These are phyloP conservation scores for Argyra leucocephala DNA, from an alignment of 2,888 invertebrate species.

Conservation along the genomic window DNA sequence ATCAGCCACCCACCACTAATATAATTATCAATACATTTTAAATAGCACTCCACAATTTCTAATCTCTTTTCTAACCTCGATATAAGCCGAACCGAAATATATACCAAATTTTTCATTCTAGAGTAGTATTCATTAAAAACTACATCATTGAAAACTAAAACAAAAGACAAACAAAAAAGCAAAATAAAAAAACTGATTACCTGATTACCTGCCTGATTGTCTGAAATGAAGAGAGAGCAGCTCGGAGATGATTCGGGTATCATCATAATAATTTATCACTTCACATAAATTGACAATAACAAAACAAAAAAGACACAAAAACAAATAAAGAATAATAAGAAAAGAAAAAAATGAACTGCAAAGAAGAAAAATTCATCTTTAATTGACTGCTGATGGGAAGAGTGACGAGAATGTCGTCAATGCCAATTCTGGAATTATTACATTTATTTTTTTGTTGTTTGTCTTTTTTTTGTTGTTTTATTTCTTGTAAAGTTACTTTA, in stretches of 20 bases:
- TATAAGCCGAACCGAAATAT: too few species aligned
- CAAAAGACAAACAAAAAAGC: too few species aligned
- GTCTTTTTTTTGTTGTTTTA: neutral
- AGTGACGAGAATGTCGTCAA: conserved; percentile 2
- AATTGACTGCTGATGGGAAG: neutral
- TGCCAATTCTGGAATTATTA: neutral
- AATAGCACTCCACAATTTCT: too few species aligned
- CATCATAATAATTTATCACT: conserved; percentile 4
- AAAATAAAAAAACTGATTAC: too few species aligned
- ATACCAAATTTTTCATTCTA: too few species aligned
- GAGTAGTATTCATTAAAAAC: too few species aligned
- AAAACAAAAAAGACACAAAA: neutral
- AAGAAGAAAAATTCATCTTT: neutral
- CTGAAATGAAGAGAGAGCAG: too few species aligned
- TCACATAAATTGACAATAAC: neutral
- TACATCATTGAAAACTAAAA: too few species aligned
- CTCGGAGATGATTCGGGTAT: neutral
- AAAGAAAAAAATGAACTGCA: neutral
- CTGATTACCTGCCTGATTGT: too few species aligned
- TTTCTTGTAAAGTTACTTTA: neutral
- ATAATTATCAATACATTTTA: too few species aligned
- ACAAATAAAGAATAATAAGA: neutral
- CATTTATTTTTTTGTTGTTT: neutral
- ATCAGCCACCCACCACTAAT: too few species aligned
- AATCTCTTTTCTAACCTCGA: too few species aligned